Evolutionary conservation across 37 sponge, comb jelly and placozoan genomes (phyloP).

Genomic region (Agelas oroides): DNA sequence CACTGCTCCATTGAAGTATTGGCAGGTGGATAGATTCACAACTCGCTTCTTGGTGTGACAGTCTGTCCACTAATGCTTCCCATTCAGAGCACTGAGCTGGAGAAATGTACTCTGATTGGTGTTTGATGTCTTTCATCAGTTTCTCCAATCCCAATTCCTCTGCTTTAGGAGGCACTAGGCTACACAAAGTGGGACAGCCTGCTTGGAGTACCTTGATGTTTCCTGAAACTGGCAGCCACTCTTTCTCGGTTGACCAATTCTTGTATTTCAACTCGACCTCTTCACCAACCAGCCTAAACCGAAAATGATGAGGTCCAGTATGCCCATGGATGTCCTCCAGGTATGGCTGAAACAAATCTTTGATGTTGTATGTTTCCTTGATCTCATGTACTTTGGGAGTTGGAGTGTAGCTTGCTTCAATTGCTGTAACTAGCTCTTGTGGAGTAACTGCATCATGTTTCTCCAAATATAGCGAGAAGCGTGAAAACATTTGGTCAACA

Average conservation of each 20-base stretch:
- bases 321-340: slow-evolving; percentile 33
- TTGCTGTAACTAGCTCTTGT: not conserved
- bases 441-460: slow-evolving; percentile 25
- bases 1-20: no score
- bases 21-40: no score
- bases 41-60: no score
- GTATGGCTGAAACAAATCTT: slow-evolving; percentile 20
- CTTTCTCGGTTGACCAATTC: not conserved
- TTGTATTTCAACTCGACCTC: slow-evolving; percentile 14
- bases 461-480: slow-evolving; percentile 9
- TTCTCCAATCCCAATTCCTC: no score
- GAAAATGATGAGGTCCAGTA: slow-evolving; percentile 21
- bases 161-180: no score
- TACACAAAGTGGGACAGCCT: no score
- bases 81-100: no score
- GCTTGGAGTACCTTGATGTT: no score
- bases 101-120: no score
- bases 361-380: slow-evolving; percentile 15
- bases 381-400: not conserved
- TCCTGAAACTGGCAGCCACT: not conserved
- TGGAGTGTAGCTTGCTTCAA: slow-evolving; percentile 32
- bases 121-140: no score
- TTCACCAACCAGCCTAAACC: not conserved
- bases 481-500: slow-evolving; percentile 33
- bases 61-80: no score